Evolutionary conservation across 2,797 vertebrate species (phyloP).

Genomic region (Clarias laeviceps): DNA sequence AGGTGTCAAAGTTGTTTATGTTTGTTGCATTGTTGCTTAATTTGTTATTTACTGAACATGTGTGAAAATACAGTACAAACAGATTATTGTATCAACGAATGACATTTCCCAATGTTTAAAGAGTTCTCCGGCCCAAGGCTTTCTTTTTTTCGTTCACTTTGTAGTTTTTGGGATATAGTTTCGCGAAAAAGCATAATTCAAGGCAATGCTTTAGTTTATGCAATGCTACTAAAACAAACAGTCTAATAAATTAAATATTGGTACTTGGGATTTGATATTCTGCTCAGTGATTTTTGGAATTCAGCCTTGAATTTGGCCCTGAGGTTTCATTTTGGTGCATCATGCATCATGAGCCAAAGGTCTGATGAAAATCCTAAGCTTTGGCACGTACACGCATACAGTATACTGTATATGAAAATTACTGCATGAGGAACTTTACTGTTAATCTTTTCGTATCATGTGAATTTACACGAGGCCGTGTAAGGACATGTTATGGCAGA

Average conservation of each 20-base stretch:
- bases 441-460: neutral
- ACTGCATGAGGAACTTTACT: neutral
- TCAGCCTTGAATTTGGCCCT: neutral
- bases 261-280: neutral
- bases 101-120: neutral
- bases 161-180: neutral
- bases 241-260: conserved; percentile 5
- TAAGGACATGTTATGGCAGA: neutral
- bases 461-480: neutral
- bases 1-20: neutral
- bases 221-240: conserved; percentile 9
- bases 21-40: neutral
- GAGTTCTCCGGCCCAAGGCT: neutral
- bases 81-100: neutral
- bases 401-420: neutral
- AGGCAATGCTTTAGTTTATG: neutral
- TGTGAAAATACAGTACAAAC: neutral
- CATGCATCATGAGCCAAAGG: neutral
- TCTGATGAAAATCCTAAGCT: neutral
- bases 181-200: neutral
- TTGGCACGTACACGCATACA: neutral
- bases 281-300: conserved; percentile 7
- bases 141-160: neutral
- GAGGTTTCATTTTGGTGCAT: neutral
- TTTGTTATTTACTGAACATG: neutral